Conservation (phyloP, 2,888 invertebrate genomes). For the Laspeyria flexula region DNA sequence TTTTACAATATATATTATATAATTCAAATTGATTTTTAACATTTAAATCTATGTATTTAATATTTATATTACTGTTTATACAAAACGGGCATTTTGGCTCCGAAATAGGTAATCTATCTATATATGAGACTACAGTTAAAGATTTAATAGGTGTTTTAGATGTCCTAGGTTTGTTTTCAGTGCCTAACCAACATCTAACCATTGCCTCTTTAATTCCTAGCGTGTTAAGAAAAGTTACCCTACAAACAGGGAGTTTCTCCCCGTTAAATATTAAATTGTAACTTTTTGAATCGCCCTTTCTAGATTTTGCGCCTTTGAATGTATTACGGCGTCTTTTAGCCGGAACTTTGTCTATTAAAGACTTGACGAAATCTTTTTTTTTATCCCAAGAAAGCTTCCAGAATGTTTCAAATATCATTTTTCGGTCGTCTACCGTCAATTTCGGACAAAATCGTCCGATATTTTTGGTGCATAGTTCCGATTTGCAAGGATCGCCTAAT, state of each 20-base stretch:
- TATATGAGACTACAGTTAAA: slow-evolving; percentile 56
- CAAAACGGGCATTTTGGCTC: slow-evolving; percentile 61
- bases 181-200: slow-evolving; percentile 61
- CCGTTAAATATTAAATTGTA: slow-evolving; percentile 54
- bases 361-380: slow-evolving; percentile 58
- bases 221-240: slow-evolving; percentile 67
- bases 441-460: slow-evolving; percentile 45
- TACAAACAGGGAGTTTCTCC: slow-evolving; percentile 55
- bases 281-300: slow-evolving; percentile 63
- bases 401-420: slow-evolving; percentile 58
- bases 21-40: slow-evolving; percentile 65
- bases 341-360: slow-evolving; percentile 57
- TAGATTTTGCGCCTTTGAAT: slow-evolving; percentile 51
- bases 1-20: slow-evolving; percentile 58
- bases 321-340: slow-evolving; percentile 55
- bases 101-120: slow-evolving; percentile 60
- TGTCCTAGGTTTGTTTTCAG: slow-evolving; percentile 40
- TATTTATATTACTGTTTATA: slow-evolving; percentile 28
- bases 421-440: slow-evolving; percentile 50
- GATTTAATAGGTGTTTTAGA: slow-evolving; percentile 58
- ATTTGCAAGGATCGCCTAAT: slow-evolving; percentile 58
- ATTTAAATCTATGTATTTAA: slow-evolving; percentile 55
- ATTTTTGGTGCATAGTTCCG: slow-evolving; percentile 55
- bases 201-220: slow-evolving; percentile 70
- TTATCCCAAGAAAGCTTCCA: slow-evolving; percentile 68